phyloP scores from a whole-genome alignment of 2,113 vertebrate species.

The Nothoprocta perdicaria region DNA sequence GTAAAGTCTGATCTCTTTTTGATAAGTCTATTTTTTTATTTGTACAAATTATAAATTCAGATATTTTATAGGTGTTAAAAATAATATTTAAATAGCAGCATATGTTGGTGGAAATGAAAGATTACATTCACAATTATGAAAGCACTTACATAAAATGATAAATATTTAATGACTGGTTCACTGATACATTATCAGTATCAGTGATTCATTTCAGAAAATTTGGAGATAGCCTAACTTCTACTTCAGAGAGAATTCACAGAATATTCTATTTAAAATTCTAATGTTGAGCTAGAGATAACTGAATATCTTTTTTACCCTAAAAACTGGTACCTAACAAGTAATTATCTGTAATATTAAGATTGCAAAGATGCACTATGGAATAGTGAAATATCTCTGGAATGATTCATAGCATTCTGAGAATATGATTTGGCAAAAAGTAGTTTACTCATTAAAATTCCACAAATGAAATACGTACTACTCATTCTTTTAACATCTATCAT shows the following conservation, averaged over 20 bases:
- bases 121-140: neutral
- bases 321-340: conserved; percentile 16
- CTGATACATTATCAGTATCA: neutral
- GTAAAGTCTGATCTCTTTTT: neutral
- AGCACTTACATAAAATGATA: neutral
- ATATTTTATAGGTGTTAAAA: neutral
- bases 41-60: neutral
- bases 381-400: conserved; percentile 48
- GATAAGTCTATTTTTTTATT: neutral
- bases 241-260: conserved; percentile 29
- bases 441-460: conserved; percentile 50
- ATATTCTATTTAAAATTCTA: conserved; percentile 56
- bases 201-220: conserved; percentile 50
- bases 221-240: conserved; percentile 38
- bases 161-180: conserved; percentile 46
- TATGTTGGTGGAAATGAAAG: neutral
- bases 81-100: neutral
- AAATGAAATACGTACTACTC: conserved; percentile 46
- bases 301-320: conserved; percentile 16
- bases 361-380: neutral
- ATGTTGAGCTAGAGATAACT: conserved; percentile 41
- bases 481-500: conserved; percentile 43
- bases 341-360: conserved; percentile 26
- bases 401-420: conserved; percentile 57
- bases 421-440: conserved; percentile 28